Conservation (phyloP, 2,113 vertebrate genomes). For the Rhagologus leucostigma region DNA sequence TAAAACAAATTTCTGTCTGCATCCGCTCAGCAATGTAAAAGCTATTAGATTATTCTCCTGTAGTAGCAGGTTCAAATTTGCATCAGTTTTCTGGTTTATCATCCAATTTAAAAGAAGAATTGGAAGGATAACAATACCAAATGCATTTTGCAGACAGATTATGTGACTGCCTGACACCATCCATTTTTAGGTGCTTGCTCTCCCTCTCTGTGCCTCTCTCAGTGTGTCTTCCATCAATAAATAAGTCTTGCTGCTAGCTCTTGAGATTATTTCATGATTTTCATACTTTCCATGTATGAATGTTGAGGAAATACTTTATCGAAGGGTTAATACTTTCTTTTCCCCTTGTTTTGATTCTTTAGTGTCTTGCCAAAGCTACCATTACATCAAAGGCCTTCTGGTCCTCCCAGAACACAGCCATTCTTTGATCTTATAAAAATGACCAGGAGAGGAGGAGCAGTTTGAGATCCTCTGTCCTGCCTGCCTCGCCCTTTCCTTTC, state of each 20-base stretch:
- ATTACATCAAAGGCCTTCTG: constrained; percentile 41
- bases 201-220: not conserved
- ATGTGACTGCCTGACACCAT: not conserved
- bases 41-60: not conserved
- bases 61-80: not conserved
- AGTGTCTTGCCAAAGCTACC: constrained; percentile 34
- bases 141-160: not conserved
- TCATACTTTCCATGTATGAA: not conserved
- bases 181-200: not conserved
- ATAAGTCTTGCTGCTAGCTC: not conserved
- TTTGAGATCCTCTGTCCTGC: not conserved
- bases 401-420: not conserved
- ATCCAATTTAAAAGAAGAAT: not conserved
- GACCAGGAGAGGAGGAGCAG: not conserved
- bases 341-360: not conserved
- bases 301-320: not conserved
- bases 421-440: constrained; percentile 49
- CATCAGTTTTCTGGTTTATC: not conserved
- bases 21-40: not conserved
- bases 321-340: not conserved
- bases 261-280: not conserved
- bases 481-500: constrained; percentile 46
- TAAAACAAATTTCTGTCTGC: not conserved
- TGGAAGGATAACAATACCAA: not conserved
- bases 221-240: not conserved